Evolutionary conservation across 2,888 invertebrate species (phyloP).

Genomic region (Pristionchus fissidentatus): DNA sequence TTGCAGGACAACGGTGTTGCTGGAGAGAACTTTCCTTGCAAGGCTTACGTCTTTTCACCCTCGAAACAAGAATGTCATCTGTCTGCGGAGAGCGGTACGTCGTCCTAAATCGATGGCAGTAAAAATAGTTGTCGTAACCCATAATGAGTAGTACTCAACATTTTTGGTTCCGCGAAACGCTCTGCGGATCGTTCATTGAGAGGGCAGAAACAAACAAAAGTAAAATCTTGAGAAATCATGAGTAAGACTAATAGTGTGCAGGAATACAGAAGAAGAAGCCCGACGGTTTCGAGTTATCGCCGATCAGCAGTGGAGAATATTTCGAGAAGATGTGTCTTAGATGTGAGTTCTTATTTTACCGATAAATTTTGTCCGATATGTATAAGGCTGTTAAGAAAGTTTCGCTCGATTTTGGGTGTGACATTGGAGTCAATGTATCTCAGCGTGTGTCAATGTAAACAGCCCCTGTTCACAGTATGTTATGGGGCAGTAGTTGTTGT

Average conservation of each 20-base stretch:
- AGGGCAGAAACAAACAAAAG: too few species aligned
- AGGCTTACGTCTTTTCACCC: slow-evolving; percentile 67
- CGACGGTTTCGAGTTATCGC: slow-evolving; percentile 60
- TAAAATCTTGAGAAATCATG: too few species aligned
- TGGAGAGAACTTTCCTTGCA: slow-evolving; percentile 70
- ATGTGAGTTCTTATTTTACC: slow-evolving; percentile 53
- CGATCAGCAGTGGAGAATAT: slow-evolving; percentile 69
- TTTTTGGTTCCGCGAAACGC: background rate
- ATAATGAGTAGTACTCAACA: too few species aligned
- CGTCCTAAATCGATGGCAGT: background rate
- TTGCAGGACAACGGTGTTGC: slow-evolving; percentile 67
- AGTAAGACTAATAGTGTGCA: background rate
- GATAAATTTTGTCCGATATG: background rate
- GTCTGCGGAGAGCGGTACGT: slow-evolving; percentile 66
- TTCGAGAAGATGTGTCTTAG: slow-evolving; percentile 72
- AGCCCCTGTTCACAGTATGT: too few species aligned
- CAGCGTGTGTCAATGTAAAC: background rate
- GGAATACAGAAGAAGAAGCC: slow-evolving; percentile 35
- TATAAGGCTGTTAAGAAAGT: too few species aligned
- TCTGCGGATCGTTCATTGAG: too few species aligned
- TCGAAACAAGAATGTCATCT: slow-evolving; percentile 70
- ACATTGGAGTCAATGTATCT: too few species aligned
- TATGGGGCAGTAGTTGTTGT: too few species aligned
- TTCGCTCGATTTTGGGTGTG: too few species aligned
- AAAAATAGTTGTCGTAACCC: too few species aligned